Conservation (phyloP, 2,797 vertebrate genomes). For the Merluccius polli region DNA sequence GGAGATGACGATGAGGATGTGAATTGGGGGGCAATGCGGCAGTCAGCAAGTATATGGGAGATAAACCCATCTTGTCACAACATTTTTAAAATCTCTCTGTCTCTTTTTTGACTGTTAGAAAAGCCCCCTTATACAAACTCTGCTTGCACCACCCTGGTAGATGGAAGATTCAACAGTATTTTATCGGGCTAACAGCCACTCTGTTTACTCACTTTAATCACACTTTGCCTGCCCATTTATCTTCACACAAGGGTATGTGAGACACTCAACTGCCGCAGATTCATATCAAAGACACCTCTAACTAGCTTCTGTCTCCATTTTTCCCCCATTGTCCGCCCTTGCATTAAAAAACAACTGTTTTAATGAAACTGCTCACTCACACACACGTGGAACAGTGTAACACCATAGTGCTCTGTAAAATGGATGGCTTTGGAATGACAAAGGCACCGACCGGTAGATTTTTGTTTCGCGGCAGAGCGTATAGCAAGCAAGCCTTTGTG, state of each 20-base stretch:
- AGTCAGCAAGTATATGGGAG: background rate
- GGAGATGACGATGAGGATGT: background rate
- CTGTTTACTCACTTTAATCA: conserved; percentile 39
- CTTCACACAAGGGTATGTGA: conserved; percentile 9
- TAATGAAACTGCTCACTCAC: conserved; percentile 33
- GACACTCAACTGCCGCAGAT: conserved; percentile 32
- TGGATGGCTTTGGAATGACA: background rate
- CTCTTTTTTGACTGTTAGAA: background rate
- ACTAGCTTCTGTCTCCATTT: conserved; percentile 21
- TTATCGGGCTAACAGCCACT: conserved; percentile 15
- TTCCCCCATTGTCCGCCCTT: conserved; percentile 24
- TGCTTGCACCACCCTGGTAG: background rate
- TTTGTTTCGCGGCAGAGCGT: conserved; percentile 41
- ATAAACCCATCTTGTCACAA: background rate
- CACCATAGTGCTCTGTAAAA: background rate
- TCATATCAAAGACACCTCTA: conserved; percentile 27
- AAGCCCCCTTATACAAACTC: background rate
- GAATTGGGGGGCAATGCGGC: background rate
- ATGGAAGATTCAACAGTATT: conserved; percentile 4
- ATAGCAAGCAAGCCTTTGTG: conserved; percentile 46
- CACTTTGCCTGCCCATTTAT: conserved; percentile 1
- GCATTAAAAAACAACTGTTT: conserved; percentile 21
- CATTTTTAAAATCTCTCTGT: background rate
- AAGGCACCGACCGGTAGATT: conserved; percentile 30
- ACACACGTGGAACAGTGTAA: background rate